phyloP scores from a whole-genome alignment of 1,140 invertebrate genomes.

The Drosophila pruinosa region DNA sequence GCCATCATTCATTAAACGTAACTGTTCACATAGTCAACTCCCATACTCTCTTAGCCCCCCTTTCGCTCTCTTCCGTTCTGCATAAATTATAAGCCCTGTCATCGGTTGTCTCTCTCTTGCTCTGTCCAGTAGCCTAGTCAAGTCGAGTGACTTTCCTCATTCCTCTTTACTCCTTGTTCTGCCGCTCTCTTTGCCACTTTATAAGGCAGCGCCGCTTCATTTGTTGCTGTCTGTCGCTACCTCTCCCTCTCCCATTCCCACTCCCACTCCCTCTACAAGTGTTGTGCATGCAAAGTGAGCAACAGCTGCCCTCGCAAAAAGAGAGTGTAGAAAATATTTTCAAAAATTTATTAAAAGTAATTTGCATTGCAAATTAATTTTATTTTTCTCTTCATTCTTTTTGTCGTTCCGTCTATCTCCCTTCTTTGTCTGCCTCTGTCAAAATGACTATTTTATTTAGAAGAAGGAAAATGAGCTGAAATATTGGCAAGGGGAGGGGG shows the following conservation, averaged over 20 bases:
- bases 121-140: background rate
- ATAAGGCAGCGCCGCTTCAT: constrained; percentile 40
- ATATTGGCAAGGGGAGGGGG: background rate
- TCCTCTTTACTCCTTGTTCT: background rate
- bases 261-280: background rate
- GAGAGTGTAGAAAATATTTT: constrained; percentile 32
- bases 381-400: constrained; percentile 39
- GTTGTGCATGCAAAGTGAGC: background rate
- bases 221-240: constrained; percentile 17
- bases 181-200: constrained; percentile 26
- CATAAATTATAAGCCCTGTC: constrained; percentile 40
- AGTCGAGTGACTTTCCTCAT: background rate
- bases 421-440: constrained; percentile 9
- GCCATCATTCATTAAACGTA: constrained; percentile 22
- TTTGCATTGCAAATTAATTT: constrained; percentile 76
- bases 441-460: constrained; percentile 44
- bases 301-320: constrained; percentile 28
- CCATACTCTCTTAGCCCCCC: background rate
- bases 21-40: background rate
- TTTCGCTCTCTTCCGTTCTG: background rate
- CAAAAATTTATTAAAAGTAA: constrained; percentile 63
- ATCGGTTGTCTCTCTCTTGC: constrained; percentile 27
- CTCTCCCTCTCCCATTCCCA: background rate
- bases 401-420: constrained; percentile 8
- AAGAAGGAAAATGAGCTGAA: background rate